Conservation (phyloP, 2,888 invertebrate genomes). For the Cecidostiba fungosa region DNA sequence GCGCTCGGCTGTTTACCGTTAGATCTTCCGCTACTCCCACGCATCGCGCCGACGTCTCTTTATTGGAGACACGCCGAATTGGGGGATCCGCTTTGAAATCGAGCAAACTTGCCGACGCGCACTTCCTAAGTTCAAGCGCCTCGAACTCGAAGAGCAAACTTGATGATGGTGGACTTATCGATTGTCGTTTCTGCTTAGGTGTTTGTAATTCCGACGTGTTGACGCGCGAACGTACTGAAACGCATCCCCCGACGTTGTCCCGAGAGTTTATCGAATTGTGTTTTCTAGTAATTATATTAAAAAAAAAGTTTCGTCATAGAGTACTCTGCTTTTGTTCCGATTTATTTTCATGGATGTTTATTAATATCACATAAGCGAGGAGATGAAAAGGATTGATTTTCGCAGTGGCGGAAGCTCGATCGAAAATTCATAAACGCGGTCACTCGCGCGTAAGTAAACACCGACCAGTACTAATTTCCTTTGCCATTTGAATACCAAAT, state of each 20-base stretch:
- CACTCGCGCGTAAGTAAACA: conserved; percentile 9
- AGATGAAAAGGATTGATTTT: neutral
- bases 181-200: conserved; percentile 48
- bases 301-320: too few species aligned
- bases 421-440: neutral
- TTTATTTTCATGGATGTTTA: neutral
- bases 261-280: too few species aligned
- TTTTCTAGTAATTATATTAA: too few species aligned
- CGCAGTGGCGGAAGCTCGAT: neutral
- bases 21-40: too few species aligned
- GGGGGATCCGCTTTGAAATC: conserved; percentile 1
- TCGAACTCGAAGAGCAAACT: conserved; percentile 12
- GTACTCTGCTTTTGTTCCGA: neutral
- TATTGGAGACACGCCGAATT: neutral
- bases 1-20: too few species aligned
- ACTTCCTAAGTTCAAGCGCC: conserved; percentile 1
- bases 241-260: neutral
- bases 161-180: conserved; percentile 17
- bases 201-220: conserved; percentile 40
- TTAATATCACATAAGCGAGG: too few species aligned
- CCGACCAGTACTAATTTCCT: neutral
- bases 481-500: conserved; percentile 23
- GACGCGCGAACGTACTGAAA: neutral
- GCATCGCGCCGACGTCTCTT: neutral
- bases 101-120: neutral